Evolutionary conservation across 37 sponge, comb jelly and placozoan genomes (phyloP).

Genomic region (Cladorhizidae sp.): DNA sequence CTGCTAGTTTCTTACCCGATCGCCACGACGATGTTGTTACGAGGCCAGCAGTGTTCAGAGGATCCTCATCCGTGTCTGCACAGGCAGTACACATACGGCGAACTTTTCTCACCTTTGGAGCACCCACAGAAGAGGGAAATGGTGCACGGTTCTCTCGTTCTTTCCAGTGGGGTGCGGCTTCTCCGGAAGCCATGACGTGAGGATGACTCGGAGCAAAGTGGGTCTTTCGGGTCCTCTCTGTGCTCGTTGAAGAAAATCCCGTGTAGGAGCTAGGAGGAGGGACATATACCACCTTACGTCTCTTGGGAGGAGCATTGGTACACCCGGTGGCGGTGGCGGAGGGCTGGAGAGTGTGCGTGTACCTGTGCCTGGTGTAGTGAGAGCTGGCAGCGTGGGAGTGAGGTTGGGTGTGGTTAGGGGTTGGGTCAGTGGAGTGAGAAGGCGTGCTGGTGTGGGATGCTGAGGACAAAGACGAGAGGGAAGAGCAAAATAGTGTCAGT

Average conservation of each 20-base stretch:
- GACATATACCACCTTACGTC: slow-evolving; percentile 45
- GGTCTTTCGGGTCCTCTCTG: not conserved
- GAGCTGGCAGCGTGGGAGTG: not conserved
- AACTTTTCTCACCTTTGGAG: slow-evolving; percentile 25
- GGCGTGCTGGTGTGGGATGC: not conserved
- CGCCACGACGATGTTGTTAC: slow-evolving; percentile 72
- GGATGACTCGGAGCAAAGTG: no score
- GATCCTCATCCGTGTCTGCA: not conserved
- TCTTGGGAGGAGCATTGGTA: slow-evolving; percentile 13
- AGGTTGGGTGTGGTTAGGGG: not conserved
- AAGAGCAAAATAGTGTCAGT: no score
- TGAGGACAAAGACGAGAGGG: no score
- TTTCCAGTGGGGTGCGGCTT: no score
- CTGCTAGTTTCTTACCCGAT: slow-evolving; percentile 46
- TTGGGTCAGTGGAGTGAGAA: not conserved
- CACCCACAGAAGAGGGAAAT: not conserved
- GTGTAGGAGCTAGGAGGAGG: slow-evolving; percentile 59
- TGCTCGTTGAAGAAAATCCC: slow-evolving; percentile 20
- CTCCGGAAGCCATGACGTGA: no score
- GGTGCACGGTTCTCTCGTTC: not conserved
- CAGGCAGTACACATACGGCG: not conserved
- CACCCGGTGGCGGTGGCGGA: not conserved
- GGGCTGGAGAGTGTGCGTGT: no score
- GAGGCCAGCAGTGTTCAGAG: not conserved
- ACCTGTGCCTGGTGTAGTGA: not conserved